A percentile compares a stretch with the other conserved stretches of the same genome.
phyloP scores from a whole-genome alignment of 2,113 vertebrate species.

The Heterotilapia buettikoferi region DNA sequence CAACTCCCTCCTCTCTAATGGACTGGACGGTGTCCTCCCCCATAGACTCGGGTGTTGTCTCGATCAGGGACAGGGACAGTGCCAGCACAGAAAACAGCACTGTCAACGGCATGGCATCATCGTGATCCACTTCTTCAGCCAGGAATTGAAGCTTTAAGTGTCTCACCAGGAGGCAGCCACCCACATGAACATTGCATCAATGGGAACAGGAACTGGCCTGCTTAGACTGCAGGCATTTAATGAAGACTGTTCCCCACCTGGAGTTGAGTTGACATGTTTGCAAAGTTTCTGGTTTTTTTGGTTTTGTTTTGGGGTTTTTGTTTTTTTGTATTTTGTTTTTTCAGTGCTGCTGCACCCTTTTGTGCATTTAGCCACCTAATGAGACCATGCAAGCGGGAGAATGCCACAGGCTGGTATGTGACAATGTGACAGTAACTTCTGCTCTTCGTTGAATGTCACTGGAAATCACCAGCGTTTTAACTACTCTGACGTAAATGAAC shows the following conservation, averaged over 20 bases:
- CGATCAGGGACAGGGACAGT: slow-evolving; percentile 63
- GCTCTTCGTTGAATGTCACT: slow-evolving; percentile 51
- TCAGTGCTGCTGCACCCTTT: neutral
- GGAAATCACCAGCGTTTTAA: slow-evolving; percentile 66
- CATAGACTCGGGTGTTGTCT: slow-evolving; percentile 64
- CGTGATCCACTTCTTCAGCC: slow-evolving; percentile 52
- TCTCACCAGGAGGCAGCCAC: slow-evolving; percentile 5
- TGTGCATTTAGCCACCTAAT: slow-evolving; percentile 43
- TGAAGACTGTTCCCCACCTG: slow-evolving; percentile 15
- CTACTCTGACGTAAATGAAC: slow-evolving; percentile 32
- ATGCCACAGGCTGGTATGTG: slow-evolving; percentile 49
- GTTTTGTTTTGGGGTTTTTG: neutral
- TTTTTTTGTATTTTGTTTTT: neutral
- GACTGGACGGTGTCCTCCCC: slow-evolving; percentile 66
- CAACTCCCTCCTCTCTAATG: slow-evolving; percentile 6
- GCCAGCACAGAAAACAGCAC: slow-evolving; percentile 77
- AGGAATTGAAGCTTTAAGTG: slow-evolving; percentile 18
- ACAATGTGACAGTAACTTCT: slow-evolving; percentile 28
- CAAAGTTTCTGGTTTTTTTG: neutral
- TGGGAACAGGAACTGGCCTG: neutral
- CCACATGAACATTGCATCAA: neutral
- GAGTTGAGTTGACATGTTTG: slow-evolving; percentile 20
- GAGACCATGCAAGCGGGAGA: slow-evolving; percentile 20
- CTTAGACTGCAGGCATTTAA: slow-evolving; percentile 11
- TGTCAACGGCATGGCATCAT: slow-evolving; percentile 75